Base-by-base conservation (phyloP, 2,113 vertebrate genomes). In the Tringa solitaria region DNA sequence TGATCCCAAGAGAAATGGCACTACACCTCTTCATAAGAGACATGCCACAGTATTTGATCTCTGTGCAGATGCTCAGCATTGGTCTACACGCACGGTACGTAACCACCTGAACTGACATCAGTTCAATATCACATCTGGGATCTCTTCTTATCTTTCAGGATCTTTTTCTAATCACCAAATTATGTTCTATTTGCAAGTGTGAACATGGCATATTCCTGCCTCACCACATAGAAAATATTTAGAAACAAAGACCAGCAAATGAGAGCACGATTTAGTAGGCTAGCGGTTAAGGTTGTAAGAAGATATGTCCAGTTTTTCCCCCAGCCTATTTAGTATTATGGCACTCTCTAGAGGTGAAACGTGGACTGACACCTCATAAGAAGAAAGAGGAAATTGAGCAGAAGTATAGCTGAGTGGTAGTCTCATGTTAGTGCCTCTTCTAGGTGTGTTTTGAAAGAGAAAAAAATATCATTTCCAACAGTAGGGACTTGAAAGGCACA, bases 21-120 rank as follows among this genome's bases (percentile, higher is more conserved):
- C 32, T 50, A 5, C 48, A 9, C 11, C 21, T 81, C 37, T 80
- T 35, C 43, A 19, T 18, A 33, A 68, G 24, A 59, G 32, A 37
- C 9, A 46, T 59, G 35, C 56, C 46, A 28, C 13, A 59, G 2
- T 73, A 19, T 80, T 87, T 35, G 35, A 14, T 74, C 15, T 73
- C 57, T 9, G 7, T n/a, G 53, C 39, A 33, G 33, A 17, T 76
- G 33, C 33, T 87, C 45, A 56, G 39, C 5, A 1, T 20, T 37
- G 43, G 9, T 73, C 24, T 83, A 5, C 1, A 4, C 0, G 0
- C 16, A 12, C 0, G 0, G 33, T 80, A n/a, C 14, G 0, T 46
- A 56, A 30, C 51, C 0, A 0, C 53, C 82, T 76, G 18, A 67
- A 53, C 48, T 64, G 57, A 60, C 22, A 6, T 18, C 24, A 37